phyloP scores from a whole-genome alignment of 1,140 invertebrate genomes.

The Pogonomyrmex californicus region DNA sequence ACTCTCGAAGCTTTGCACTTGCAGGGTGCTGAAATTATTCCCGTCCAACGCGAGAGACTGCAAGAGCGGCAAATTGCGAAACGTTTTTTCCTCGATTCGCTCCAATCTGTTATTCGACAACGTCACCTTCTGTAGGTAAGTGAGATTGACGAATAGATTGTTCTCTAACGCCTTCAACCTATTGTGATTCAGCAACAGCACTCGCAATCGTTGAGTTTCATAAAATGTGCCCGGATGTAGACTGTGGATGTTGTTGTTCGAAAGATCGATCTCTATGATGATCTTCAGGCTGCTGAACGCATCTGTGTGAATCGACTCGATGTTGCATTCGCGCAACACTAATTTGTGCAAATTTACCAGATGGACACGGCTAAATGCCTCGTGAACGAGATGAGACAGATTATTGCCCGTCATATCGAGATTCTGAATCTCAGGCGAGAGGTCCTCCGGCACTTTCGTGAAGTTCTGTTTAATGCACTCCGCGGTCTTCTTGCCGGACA shows the following conservation, averaged over 20 bases:
- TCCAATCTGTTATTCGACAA: conserved; percentile 92
- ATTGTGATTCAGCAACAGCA: conserved; percentile 92
- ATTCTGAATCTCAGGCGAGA: conserved; percentile 92
- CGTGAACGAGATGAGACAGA: conserved; percentile 89
- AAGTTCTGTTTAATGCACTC: conserved; percentile 91
- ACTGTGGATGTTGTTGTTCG: conserved; percentile 91
- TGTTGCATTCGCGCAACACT: conserved; percentile 90
- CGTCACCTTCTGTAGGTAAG: conserved; percentile 91
- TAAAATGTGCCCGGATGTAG: conserved; percentile 91
- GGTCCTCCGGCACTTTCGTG: conserved; percentile 89
- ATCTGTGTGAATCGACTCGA: conserved; percentile 90
- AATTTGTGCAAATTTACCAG: conserved; percentile 94
- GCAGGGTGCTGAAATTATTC: conserved; percentile 91
- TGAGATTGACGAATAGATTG: conserved; percentile 92
- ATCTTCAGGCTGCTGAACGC: conserved; percentile 92
- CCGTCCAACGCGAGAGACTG: conserved; percentile 90
- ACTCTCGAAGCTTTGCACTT: conserved; percentile 88
- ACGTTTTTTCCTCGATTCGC: conserved; percentile 90
- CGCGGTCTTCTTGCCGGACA: conserved; percentile 93
- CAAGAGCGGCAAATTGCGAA: conserved; percentile 90
- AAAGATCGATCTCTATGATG: conserved; percentile 95
- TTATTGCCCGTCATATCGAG: conserved; percentile 92
- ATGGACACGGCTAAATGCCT: conserved; percentile 91
- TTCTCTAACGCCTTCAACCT: conserved; percentile 91
- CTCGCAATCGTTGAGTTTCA: conserved; percentile 90